Evolutionary conservation across 1,140 invertebrate genomes (phyloP), one percentile per base, ranked within the genome.

Genomic region (Drosophila bocki): DNA sequence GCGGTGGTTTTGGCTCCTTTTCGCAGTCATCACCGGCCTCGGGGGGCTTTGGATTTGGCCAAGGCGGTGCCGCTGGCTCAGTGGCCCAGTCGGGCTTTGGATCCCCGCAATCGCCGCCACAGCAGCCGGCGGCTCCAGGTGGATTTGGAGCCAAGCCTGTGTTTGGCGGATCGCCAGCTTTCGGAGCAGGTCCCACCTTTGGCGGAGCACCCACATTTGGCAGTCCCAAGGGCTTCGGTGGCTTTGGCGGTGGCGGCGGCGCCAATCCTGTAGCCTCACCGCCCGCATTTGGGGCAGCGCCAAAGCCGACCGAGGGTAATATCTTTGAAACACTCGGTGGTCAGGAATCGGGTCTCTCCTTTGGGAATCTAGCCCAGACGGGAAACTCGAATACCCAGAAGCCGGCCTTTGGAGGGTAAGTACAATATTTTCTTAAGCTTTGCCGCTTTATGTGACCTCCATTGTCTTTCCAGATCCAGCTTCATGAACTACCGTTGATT

Each of bases 311-410:
- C n/a, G 92, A 93, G 54, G 93, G 88, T 75, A 85, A 94, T 19
- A 93, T 93, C 7, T 95, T 95, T 92, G 94, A 94, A 65, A 94
- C 93, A 64, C 80, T 95, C 26, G 94, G 94, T 7, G 93, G 93
- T 48, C 93, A 94, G 63, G 93, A 94, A 50, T 94, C 94, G 7
- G 91, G 91, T 0, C 56, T 95, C 9, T 93, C 94, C 11, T 95
- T 95, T 84, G 94, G 94, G 3, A 94, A 94, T 84, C 81, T 95
- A 48, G 94, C 94, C 7, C 94, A 95, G 70, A 93, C 94, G 39
- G 82, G 91, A 32, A 86, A 81, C 19, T 57, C 91, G 7, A 83
- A 92, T 53, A 33, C 81, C 22, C 85, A 91, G 26, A 92, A 93
- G 53, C 79, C 91, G 11, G 77, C 86, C 26, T 94, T 94, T 82